Evolutionary conservation across 2,797 vertebrate genomes (phyloP), one percentile per base, ranked within the genome.

Genomic region (Halcyon chelicuti): DNA sequence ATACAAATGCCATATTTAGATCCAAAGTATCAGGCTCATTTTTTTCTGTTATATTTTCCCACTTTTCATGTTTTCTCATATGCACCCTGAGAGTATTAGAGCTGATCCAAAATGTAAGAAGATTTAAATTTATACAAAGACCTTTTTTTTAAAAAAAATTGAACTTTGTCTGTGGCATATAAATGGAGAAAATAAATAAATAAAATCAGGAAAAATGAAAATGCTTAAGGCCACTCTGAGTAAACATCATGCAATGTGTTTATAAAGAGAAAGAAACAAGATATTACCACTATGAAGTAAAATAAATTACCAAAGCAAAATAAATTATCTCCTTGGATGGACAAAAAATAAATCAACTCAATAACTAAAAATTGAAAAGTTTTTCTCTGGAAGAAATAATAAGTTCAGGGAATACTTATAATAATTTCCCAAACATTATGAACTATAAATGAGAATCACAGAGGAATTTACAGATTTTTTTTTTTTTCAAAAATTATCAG

Each of bases 301-400:
- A 95, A 94, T 71, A 80, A 85, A 93, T 78, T 90, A 74, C 35
- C 16, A 72, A 74, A 86, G 25, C 37, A 93, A 88, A 90, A 95
- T 39, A 91, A 85, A 76, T 49, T 74, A 61, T 68, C 10, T 90
- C 22, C 23, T 86, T 83, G 19, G 28, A 77, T 86, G 29, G 40
- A 49, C n/a, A 51, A 76, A 72, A 72, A 76, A 28, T 5, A 14
- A 83, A 86, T 10, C 31, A 82, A 73, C 54, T 79, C 13, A 35
- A 63, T 86, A 94, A 70, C 35, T 60, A 31, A 46, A 67, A 90
- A 71, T 25, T 49, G 25, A 88, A 94, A 88, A 46, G 3, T 2
- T 74, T 23, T 86, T 37, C 15, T 88, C 29, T 74, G 72, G 29
- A 88, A 88, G 68, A 63, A 94, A 71, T 37, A 70, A 11, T 51